These are phyloP conservation scores for Clarias macrocephalus DNA, from an alignment of 2,113 vertebrate species.

Conservation along the genomic window DNA sequence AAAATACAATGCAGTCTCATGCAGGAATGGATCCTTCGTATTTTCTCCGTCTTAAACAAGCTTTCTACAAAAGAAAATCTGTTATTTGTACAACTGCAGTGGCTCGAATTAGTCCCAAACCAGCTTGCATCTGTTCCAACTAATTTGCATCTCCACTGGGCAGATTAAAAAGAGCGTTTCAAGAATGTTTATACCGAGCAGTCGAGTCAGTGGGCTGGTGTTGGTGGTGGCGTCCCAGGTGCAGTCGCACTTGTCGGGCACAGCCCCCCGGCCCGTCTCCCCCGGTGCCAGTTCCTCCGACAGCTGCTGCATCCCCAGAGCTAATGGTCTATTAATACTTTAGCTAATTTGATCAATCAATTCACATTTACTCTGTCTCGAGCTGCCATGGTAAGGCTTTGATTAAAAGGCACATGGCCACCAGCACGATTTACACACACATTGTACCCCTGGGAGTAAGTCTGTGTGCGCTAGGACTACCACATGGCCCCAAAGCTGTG, in stretches of 20 bases:
- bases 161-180: conserved; percentile 47
- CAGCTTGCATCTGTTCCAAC: conserved; percentile 43
- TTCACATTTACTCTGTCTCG: conserved; percentile 72
- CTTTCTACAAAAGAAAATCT: conserved; percentile 17
- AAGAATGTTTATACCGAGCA: conserved; percentile 42
- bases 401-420: conserved; percentile 75
- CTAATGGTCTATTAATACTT: conserved; percentile 76
- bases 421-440: conserved; percentile 45
- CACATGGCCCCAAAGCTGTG: conserved; percentile 22
- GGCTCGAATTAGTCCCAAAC: conserved; percentile 37
- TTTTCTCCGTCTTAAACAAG: conserved; percentile 16
- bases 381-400: conserved; percentile 65
- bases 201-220: conserved; percentile 29
- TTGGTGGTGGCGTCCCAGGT: conserved; percentile 46
- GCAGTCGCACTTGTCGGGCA: conserved; percentile 62
- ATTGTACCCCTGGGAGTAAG: conserved; percentile 40
- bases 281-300: conserved; percentile 59
- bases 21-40: background rate
- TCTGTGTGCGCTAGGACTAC: conserved; percentile 55
- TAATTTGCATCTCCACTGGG: conserved; percentile 51
- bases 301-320: conserved; percentile 76
- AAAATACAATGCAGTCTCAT: background rate
- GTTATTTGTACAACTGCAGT: conserved; percentile 48
- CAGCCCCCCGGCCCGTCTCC: conserved; percentile 64
- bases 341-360: conserved; percentile 76